These are phyloP conservation scores for Conus betulinus DNA, from an alignment of 1,140 invertebrate genomes.

Conservation along the genomic window DNA sequence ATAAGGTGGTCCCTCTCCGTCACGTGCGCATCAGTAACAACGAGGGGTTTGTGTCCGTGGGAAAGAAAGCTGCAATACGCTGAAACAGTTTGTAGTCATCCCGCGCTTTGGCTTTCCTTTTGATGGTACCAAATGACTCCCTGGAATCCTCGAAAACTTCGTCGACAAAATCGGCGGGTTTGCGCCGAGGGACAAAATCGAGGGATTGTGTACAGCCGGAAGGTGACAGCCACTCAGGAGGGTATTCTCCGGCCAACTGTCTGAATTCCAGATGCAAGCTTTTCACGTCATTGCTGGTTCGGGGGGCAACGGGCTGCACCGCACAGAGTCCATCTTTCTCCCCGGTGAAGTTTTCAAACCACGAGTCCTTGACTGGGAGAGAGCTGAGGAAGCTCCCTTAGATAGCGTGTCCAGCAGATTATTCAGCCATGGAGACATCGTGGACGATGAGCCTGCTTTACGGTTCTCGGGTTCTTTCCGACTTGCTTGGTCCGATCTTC, in stretches of 20 bases:
- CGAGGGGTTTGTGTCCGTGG: neutral
- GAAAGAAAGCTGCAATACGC: conserved; percentile 5
- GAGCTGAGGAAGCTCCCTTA: neutral
- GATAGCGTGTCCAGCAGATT: neutral
- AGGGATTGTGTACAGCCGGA: too few relatives aligned
- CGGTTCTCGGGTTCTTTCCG: neutral
- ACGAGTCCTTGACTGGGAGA: too few relatives aligned
- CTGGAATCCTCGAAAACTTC: neutral
- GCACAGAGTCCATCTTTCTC: too few relatives aligned
- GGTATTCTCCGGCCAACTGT: too few relatives aligned
- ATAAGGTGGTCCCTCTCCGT: conserved; percentile 21
- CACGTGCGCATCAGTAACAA: conserved; percentile 15
- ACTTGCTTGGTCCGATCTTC: neutral
- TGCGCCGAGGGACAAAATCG: neutral
- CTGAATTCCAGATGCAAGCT: too few relatives aligned
- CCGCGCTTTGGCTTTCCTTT: too few relatives aligned
- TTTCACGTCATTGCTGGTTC: too few relatives aligned
- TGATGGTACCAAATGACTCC: too few relatives aligned
- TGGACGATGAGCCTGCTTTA: neutral
- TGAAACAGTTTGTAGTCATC: conserved; percentile 5
- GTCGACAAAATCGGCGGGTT: neutral
- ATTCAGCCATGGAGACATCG: neutral
- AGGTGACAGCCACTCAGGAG: too few relatives aligned
- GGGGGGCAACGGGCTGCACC: too few relatives aligned
- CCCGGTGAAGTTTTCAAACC: too few relatives aligned